phyloP scores from a whole-genome alignment of 37 sponge, comb jelly and placozoan genomes.

The Diacarnus erythraeanus region DNA sequence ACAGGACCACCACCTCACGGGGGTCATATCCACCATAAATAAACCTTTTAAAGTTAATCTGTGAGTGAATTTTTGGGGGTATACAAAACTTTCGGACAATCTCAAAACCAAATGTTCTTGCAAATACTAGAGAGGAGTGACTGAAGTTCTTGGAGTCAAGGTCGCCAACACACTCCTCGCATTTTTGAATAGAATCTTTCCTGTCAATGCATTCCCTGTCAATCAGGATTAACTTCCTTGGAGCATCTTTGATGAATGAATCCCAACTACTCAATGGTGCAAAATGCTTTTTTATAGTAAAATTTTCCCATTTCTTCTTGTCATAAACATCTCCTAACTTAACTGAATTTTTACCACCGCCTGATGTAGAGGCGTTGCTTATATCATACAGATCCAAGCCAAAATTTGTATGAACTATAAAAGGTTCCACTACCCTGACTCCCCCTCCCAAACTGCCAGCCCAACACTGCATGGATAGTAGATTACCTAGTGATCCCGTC shows the following conservation, averaged over 20 bases:
- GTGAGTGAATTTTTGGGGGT: neutral
- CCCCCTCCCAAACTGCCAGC: neutral
- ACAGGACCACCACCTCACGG: neutral
- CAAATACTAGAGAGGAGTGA: neutral
- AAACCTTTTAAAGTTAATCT: neutral
- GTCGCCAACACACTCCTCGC: neutral
- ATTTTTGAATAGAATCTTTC: too few relatives aligned
- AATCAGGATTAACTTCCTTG: neutral
- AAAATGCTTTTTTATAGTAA: neutral
- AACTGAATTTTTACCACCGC: neutral
- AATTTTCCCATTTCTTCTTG: neutral
- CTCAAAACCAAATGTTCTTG: neutral
- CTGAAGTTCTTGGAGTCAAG: neutral
- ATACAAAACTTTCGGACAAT: neutral
- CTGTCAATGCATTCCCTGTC: neutral
- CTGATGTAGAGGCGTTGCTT: neutral
- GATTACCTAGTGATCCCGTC: neutral
- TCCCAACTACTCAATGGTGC: neutral
- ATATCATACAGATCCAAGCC: neutral
- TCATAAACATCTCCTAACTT: neutral
- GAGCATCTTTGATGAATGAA: neutral
- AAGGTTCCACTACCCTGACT: neutral
- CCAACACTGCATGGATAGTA: neutral
- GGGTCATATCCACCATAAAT: neutral
- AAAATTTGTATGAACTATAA: neutral